These are phyloP conservation scores for Girardinus metallicus DNA, from an alignment of 2,797 vertebrate genomes.

Conservation along the genomic window DNA sequence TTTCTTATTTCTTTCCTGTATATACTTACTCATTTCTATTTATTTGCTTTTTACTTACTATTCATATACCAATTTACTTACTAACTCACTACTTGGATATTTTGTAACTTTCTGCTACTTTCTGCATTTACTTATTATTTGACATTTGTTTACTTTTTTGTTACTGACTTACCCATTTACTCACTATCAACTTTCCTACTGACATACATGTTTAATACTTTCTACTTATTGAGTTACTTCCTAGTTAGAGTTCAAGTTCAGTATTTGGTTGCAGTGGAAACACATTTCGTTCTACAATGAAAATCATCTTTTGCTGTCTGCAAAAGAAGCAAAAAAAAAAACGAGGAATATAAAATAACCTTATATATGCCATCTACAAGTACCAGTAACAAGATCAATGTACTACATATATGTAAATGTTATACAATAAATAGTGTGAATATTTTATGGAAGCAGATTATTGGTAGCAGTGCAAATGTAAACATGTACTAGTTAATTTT, in stretches of 20 bases:
- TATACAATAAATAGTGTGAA: too few relatives aligned
- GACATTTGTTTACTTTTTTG: neutral
- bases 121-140: neutral
- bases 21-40: neutral
- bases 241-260: too few relatives aligned
- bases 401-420: too few relatives aligned
- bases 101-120: neutral
- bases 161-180: neutral
- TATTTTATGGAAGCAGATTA: too few relatives aligned
- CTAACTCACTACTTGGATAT: neutral
- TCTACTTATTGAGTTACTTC: neutral
- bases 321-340: too few relatives aligned
- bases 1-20: neutral
- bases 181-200: neutral
- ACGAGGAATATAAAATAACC: too few relatives aligned
- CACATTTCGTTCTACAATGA: too few relatives aligned
- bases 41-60: neutral
- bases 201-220: neutral
- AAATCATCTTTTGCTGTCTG: too few relatives aligned
- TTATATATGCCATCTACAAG: too few relatives aligned
- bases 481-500: neutral
- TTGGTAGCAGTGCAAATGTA: too few relatives aligned
- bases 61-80: neutral
- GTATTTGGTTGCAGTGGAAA: too few relatives aligned
- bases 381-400: too few relatives aligned